Base-by-base conservation (phyloP, 30 jellyfish, hydroid and myxozoan species). In the Chrysaora quinquecirrha region DNA sequence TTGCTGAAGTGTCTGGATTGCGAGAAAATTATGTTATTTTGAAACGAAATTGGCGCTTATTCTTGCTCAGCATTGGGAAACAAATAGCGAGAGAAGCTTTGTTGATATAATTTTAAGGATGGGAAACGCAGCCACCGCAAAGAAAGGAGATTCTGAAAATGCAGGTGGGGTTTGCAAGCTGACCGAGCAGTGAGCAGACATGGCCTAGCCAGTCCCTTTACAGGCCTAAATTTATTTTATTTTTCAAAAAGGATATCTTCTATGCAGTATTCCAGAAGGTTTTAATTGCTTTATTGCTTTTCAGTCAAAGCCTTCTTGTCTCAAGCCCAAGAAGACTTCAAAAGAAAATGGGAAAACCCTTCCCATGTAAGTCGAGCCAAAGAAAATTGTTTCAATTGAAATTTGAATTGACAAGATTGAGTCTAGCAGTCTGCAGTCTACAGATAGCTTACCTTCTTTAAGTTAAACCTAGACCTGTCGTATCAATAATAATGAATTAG, bases 121-220 rank as follows among this genome's bases (percentile, higher is more conserved):
- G 99, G 99, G 99, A 34, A 94, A 94, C 90, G 99, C 99, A 64
- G 96, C 99, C 77, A 92, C 98, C 30, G 93, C 98, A 47, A 94
- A 94, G 89, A 94, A 94, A 75, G 99, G 99, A 31, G 99, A 94
- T 87, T 94, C 99, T 30, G 99, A 94, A 79, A 94, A 94, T 87
- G 97, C 97, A 87, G 99, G 99, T 94, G 94, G 91, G 99, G 74
- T 82, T 74, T 75, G 71, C 48, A 63, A 80, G 54, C 88, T 84
- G 87, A 71, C 81, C n/a, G n/a, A n/a, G n/a, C n/a, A n/a, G n/a
- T n/a, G n/a, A n/a, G n/a, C n/a, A n/a, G n/a, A n/a, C n/a, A n/a
- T n/a, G n/a, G n/a, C n/a, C n/a, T n/a, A n/a, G n/a, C n/a, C n/a
- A n/a, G n/a, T n/a, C n/a, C n/a, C n/a, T n/a, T n/a, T n/a, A n/a